Percentiles rank a stretch among this genome's conserved stretches.
Evolutionary conservation across 2,113 vertebrate genomes (phyloP).

Genomic region (Halcyon senegalensis): DNA sequence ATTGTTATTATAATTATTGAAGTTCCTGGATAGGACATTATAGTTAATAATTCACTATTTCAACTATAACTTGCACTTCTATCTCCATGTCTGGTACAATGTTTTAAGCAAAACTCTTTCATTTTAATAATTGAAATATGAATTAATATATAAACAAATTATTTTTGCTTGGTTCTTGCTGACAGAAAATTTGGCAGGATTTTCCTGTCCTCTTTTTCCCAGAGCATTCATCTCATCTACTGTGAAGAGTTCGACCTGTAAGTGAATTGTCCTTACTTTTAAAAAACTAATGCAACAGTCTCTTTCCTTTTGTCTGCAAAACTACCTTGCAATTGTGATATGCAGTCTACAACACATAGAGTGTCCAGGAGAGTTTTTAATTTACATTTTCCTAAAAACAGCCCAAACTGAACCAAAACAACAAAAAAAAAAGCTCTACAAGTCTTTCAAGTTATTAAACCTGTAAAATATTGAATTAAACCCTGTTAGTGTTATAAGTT

Average conservation of each 20-base stretch:
- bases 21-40: neutral
- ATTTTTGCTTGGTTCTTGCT: neutral
- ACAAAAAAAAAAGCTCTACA: fast-evolving
- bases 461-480: neutral
- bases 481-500: neutral
- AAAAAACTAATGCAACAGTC: neutral
- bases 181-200: neutral
- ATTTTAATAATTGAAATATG: neutral
- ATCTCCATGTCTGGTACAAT: neutral
- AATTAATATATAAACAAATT: neutral
- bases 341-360: neutral
- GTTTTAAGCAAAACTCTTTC: neutral
- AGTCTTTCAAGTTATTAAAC: neutral
- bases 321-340: neutral
- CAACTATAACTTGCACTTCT: neutral
- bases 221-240: neutral
- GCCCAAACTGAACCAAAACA: neutral
- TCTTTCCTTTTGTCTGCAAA: neutral
- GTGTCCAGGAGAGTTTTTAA: neutral
- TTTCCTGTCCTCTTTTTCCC: neutral
- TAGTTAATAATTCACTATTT: neutral
- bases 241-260: neutral
- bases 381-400: neutral
- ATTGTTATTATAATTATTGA: neutral
- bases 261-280: neutral